phyloP scores from a whole-genome alignment of 1,140 invertebrate species.

The Himalopsyche phryganea region DNA sequence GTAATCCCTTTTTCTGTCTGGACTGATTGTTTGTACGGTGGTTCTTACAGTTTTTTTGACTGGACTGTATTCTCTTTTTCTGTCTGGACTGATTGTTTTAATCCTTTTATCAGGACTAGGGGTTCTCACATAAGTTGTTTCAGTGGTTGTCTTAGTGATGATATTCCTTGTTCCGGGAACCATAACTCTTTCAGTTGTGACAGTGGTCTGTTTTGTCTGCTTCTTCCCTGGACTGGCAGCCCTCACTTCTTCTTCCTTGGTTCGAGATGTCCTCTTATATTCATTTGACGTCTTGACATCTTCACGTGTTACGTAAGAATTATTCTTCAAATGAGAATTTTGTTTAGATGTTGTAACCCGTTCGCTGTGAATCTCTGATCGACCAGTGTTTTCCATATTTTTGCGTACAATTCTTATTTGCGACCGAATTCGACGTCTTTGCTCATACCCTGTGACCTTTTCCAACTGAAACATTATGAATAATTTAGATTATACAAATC shows the following conservation, averaged over 20 bases:
- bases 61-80: slow-evolving; percentile 25
- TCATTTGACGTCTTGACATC: slow-evolving; percentile 11
- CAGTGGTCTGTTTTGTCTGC: slow-evolving; percentile 31
- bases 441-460: slow-evolving; percentile 68
- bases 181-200: slow-evolving; percentile 17
- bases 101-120: slow-evolving; percentile 13
- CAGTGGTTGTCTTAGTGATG: slow-evolving; percentile 5
- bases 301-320: neutral
- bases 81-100: slow-evolving; percentile 17
- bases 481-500: too few relatives aligned
- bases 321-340: neutral
- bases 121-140: slow-evolving; percentile 18
- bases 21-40: neutral
- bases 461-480: slow-evolving; percentile 57
- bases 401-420: slow-evolving; percentile 69
- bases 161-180: neutral
- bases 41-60: slow-evolving; percentile 12
- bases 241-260: slow-evolving; percentile 3
- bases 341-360: slow-evolving; percentile 3
- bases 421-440: slow-evolving; percentile 67
- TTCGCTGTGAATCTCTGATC: slow-evolving; percentile 14
- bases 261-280: slow-evolving; percentile 16
- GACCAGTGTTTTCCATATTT: slow-evolving; percentile 43
- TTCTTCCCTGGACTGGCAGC: slow-evolving; percentile 23
- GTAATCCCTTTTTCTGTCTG: neutral